Base-by-base conservation (phyloP, 2,888 invertebrate species). In the Melanargia galathea region DNA sequence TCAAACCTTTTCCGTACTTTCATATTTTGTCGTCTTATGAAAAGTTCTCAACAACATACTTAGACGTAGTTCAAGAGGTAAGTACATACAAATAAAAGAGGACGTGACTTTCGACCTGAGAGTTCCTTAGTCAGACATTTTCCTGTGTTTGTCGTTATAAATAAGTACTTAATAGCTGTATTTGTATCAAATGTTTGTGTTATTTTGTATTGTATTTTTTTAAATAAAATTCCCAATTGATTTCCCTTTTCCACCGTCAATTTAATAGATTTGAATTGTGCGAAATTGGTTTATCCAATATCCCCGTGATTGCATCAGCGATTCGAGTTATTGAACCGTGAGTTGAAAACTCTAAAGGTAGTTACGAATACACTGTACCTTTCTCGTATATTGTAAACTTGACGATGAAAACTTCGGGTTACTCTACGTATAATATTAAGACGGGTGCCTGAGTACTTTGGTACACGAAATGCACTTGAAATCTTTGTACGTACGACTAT, bases 281-380 rank as follows among this genome's bases (percentile, higher is more conserved):
- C 74, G 63, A 75, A 83, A 84, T 82, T 83, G 79, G 76, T 79
- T 83, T 81, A 83, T 78, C 76, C 77, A 74, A 76, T 77, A 69
- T 63, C 67, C 73, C 76, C 73, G 79, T 82, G 80, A 84, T 84
- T 84, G 82, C 80, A 78, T 76, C 72, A 75, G 67, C 77, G 71
- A 75, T 79, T 74, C 77, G 75, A 77, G 82, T 80, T 82, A 81
- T 77, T 80, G 79, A 77, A 78, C 75, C 79, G 77, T 75, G 76
- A 79, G 77, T 76, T 76, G 74, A 68, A 78, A 79, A 75, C 73
- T 73, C 75, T 76, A 73, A 73, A 66, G 65, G 65, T 66, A 65
- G 62, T 61, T 64, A 48, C 63, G 61, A 66, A 68, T 69, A 63
- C 68, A 58, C 68, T 58, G 61, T 67, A 59, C 66, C 60, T 35